phyloP scores from a whole-genome alignment of 1,140 invertebrate genomes.

The Lepidostoma basale region DNA sequence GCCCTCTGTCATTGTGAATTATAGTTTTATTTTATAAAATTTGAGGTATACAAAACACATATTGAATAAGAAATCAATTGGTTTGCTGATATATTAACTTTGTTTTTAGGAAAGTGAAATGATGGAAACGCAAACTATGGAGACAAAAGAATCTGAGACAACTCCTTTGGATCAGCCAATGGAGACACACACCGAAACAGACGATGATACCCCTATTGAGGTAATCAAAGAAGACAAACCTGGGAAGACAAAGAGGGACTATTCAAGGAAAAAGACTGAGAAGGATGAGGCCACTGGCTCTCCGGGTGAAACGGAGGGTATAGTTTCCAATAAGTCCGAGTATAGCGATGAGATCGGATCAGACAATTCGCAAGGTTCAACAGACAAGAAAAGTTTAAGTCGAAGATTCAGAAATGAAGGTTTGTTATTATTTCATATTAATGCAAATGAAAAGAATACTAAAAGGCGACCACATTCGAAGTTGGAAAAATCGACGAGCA shows the following conservation, averaged over 20 bases:
- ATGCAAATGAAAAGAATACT: no score
- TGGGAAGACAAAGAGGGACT: conserved; percentile 53
- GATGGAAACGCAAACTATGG: neutral
- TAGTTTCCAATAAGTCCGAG: conserved; percentile 48
- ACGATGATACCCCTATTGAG: conserved; percentile 67
- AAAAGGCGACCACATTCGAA: no score
- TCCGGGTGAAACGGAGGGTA: conserved; percentile 51
- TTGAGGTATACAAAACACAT: no score
- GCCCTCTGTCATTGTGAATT: no score
- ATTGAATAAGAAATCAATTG: no score
- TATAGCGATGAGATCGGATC: conserved; percentile 50
- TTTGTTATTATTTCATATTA: conserved; percentile 2
- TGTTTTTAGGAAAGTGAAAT: conserved; percentile 27
- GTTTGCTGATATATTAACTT: no score
- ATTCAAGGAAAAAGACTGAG: conserved; percentile 56
- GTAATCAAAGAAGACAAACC: conserved; percentile 58
- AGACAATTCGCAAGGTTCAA: conserved; percentile 46
- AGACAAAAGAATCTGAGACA: neutral
- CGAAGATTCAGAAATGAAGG: conserved; percentile 42
- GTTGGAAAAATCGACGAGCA: no score
- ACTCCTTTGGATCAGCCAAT: neutral
- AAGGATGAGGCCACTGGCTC: conserved; percentile 53
- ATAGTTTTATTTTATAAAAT: no score
- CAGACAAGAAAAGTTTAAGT: conserved; percentile 48
- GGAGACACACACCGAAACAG: conserved; percentile 59